These are phyloP conservation scores for Hypotaenidia okinawae DNA, from an alignment of 2,797 vertebrate genomes.

Conservation along the genomic window DNA sequence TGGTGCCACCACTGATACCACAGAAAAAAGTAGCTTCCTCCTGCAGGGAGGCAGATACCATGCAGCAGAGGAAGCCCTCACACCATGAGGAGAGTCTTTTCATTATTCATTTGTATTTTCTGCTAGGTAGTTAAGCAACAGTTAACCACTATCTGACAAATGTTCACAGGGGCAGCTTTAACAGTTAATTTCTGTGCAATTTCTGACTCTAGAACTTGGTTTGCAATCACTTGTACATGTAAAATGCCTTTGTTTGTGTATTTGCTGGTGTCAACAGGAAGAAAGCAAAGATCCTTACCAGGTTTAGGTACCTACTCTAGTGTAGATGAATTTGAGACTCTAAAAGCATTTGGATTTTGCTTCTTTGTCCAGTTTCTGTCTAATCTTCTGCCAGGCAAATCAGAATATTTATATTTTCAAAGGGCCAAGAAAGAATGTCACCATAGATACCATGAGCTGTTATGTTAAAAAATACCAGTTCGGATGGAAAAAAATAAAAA, in stretches of 20 bases:
- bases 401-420: background rate
- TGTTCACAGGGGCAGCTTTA: background rate
- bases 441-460: background rate
- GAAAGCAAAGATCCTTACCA: background rate
- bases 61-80: background rate
- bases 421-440: background rate
- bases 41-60: background rate
- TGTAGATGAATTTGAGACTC: background rate
- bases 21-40: background rate
- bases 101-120: background rate
- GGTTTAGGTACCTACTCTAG: background rate
- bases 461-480: background rate
- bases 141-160: background rate
- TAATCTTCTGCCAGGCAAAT: background rate
- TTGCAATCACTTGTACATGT: background rate
- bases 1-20: background rate
- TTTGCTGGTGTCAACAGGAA: background rate
- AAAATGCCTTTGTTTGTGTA: background rate
- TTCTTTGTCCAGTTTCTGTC: background rate
- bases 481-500: too few species aligned
- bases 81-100: rapidly evolving
- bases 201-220: background rate
- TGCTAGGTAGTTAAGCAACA: background rate
- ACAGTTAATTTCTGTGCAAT: background rate
- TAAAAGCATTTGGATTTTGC: rapidly evolving